A percentile compares a stretch with the other conserved stretches of the same genome.
Evolutionary conservation across 2,113 vertebrate genomes (phyloP).

Genomic region (Astur gentilis): DNA sequence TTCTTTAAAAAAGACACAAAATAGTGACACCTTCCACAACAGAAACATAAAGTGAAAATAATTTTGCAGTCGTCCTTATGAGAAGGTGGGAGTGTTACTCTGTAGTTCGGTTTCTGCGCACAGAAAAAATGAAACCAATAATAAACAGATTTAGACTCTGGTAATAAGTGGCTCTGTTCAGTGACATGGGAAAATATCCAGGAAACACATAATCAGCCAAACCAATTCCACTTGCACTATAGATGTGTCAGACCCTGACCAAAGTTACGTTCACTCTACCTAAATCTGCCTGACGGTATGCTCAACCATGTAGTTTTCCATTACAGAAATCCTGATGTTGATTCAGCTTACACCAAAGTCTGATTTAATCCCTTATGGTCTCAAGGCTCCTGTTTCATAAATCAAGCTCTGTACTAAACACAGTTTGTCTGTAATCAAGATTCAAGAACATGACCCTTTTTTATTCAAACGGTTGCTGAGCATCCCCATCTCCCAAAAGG

Average conservation of each 20-base stretch:
- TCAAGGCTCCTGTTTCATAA: neutral
- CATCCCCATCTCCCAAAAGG: neutral
- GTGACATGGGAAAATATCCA: neutral
- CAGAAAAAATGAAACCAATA: neutral
- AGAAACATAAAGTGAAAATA: neutral
- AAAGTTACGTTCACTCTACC: neutral
- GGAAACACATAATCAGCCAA: neutral
- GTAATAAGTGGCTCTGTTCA: neutral
- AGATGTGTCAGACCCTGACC: neutral
- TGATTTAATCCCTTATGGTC: neutral
- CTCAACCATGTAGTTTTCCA: neutral
- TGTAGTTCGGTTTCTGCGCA: neutral
- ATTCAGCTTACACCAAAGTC: neutral
- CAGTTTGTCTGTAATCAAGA: neutral
- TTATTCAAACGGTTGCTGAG: neutral
- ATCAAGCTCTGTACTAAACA: neutral
- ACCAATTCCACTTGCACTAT: rapidly evolving
- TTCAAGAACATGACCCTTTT: neutral
- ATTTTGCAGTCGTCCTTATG: neutral
- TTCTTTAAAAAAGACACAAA: neutral
- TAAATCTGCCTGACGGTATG: neutral
- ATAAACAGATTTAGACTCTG: neutral
- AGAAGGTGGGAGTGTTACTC: neutral
- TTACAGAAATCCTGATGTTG: neutral
- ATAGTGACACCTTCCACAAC: neutral